Conservation (phyloP, 2,888 invertebrate genomes). For the Lasioglossum lativentre region DNA sequence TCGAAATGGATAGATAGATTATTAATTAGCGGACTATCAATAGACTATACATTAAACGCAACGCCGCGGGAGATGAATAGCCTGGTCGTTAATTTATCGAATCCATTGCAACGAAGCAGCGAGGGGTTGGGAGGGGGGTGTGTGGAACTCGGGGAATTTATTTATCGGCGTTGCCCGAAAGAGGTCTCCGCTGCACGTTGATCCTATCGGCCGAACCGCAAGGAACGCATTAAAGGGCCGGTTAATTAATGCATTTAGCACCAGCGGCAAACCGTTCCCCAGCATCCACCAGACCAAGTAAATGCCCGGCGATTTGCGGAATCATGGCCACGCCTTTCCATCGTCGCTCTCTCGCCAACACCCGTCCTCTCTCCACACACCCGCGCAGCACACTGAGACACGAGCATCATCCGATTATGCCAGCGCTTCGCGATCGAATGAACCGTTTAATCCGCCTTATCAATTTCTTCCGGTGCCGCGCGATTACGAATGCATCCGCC, state of each 20-base stretch:
- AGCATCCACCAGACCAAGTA: constrained; percentile 22
- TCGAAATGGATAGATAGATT: constrained; percentile 71
- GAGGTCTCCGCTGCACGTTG: constrained; percentile 33
- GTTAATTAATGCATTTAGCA: constrained; percentile 59
- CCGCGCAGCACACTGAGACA: neutral
- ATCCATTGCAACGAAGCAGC: constrained; percentile 4
- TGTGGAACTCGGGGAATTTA: constrained; percentile 25
- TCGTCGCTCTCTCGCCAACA: neutral
- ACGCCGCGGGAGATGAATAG: constrained; percentile 51
- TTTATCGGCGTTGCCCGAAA: constrained; percentile 50
- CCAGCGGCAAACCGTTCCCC: constrained; percentile 1
- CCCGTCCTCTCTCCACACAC: neutral
- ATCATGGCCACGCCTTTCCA: constrained; percentile 5
- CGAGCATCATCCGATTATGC: constrained; percentile 1
- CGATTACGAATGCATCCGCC: neutral
- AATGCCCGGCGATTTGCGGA: constrained; percentile 34
- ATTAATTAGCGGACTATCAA: constrained; percentile 71
- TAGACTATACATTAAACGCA: constrained; percentile 68
- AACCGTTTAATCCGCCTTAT: constrained; percentile 11
- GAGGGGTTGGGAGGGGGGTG: neutral
- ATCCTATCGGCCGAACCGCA: constrained; percentile 31
- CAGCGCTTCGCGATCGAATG: neutral
- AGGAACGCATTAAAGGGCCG: constrained; percentile 61
- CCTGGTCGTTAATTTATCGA: constrained; percentile 57
- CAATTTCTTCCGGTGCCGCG: neutral